Conservation (phyloP, 35 echinoderm and acorn worm species). For the Chiridota heheva region DNA sequence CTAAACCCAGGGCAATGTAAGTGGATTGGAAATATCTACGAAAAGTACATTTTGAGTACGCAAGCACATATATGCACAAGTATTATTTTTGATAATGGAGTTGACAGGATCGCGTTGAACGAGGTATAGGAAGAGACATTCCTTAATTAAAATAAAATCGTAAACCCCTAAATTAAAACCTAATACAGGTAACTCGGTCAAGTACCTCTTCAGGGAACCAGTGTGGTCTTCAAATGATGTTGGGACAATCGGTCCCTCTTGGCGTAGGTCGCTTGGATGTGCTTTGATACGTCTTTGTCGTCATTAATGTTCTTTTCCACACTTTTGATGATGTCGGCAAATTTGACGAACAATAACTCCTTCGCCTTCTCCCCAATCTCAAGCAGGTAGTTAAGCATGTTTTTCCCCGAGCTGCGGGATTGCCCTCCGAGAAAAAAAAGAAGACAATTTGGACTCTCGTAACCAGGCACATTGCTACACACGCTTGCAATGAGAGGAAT, state of each 20-base stretch:
- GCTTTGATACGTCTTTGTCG: not conserved
- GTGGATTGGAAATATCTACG: conserved; percentile 25
- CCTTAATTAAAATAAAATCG: not conserved
- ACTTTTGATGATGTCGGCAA: not conserved
- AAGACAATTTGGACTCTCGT: conserved; percentile 31
- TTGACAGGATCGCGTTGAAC: not conserved
- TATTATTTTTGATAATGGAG: too few species aligned
- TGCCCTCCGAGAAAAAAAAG: conserved; percentile 10
- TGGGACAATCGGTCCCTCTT: not conserved
- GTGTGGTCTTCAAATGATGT: not conserved
- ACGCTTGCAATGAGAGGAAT: too few species aligned
- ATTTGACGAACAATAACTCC: too few species aligned
- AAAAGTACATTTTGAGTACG: conserved; percentile 25
- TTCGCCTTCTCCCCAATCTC: too few species aligned
- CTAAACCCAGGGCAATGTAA: conserved; percentile 10
- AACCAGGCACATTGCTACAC: too few species aligned
- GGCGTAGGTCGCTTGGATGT: not conserved
- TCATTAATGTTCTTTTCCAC: not conserved
- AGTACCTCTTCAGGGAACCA: not conserved
- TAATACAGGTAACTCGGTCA: not conserved
- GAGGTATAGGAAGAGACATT: not conserved
- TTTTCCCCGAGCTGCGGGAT: not conserved
- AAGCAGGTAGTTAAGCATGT: not conserved
- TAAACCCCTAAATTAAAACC: conserved; percentile 12
- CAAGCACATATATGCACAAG: conserved; percentile 18